These are phyloP conservation scores for Antechinus stuartii DNA, from an alignment of 2,113 vertebrate genomes.

Conservation along the genomic window DNA sequence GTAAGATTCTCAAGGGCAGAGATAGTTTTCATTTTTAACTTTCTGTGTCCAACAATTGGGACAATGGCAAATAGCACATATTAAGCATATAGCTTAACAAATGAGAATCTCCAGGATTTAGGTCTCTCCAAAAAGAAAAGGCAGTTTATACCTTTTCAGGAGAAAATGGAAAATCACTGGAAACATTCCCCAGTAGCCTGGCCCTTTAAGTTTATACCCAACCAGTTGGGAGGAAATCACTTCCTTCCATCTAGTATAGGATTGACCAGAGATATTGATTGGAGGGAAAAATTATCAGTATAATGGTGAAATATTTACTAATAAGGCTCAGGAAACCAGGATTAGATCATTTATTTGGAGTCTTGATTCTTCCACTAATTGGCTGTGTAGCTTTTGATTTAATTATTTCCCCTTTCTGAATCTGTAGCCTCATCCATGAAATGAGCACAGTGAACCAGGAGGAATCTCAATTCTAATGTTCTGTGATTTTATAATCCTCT, in stretches of 20 bases:
- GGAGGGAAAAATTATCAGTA: background rate
- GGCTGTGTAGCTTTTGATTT: background rate
- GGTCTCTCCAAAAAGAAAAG: background rate
- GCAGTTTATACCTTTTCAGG: background rate
- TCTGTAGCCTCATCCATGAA: background rate
- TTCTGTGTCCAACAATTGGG: background rate
- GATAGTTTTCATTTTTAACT: background rate
- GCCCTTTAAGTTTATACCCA: background rate
- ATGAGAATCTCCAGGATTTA: background rate
- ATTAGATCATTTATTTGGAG: background rate
- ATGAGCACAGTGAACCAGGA: too few species aligned
- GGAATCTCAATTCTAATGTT: background rate
- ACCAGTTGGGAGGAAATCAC: background rate
- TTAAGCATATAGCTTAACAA: background rate
- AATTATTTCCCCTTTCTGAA: background rate
- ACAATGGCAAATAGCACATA: background rate
- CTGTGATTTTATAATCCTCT: background rate
- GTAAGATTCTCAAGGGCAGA: background rate
- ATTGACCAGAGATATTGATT: background rate
- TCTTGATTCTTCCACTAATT: background rate
- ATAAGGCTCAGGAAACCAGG: background rate
- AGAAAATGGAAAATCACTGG: background rate
- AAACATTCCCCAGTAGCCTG: background rate
- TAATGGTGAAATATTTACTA: background rate
- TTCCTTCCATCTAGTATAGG: background rate